Percentiles rank a stretch among this genome's conserved stretches.
Conservation (phyloP, 2,113 vertebrate species). For the Ochotona curzoniae region DNA sequence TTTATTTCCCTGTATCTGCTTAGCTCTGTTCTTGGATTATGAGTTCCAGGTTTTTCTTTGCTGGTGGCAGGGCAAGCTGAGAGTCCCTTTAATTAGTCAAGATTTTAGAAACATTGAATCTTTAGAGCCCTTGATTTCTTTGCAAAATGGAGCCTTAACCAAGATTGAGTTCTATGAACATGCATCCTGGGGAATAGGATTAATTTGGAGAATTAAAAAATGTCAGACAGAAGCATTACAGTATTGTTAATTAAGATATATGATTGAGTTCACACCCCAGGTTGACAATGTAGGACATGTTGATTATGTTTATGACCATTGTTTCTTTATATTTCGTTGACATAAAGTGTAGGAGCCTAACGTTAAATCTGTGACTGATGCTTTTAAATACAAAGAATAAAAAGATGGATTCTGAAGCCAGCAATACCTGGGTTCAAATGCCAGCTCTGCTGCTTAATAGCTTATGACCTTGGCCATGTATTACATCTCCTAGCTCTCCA, state of each 20-base stretch:
- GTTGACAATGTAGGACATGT: not conserved
- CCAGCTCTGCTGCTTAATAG: not conserved
- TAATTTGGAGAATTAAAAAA: not conserved
- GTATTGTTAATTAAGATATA: slow-evolving; percentile 5
- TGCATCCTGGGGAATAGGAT: not conserved
- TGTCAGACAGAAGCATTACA: not conserved
- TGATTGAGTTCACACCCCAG: slow-evolving; percentile 23
- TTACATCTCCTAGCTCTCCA: not conserved
- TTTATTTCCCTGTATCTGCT: not conserved
- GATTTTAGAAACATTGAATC: not conserved
- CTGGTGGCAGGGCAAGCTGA: accelerated
- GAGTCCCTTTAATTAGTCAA: not conserved
- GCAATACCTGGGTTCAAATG: not conserved
- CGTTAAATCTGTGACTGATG: slow-evolving; percentile 24
- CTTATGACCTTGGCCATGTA: not conserved
- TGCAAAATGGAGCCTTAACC: not conserved
- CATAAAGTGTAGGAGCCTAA: not conserved
- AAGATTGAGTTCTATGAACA: not conserved
- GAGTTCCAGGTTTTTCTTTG: accelerated
- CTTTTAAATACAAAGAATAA: not conserved
- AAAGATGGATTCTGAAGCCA: not conserved
- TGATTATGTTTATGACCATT: not conserved
- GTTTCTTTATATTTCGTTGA: not conserved
- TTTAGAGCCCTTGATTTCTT: not conserved
- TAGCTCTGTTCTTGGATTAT: not conserved